These are phyloP conservation scores for Hyposoter dolosus DNA, from an alignment of 2,888 invertebrate species.

Conservation along the genomic window DNA sequence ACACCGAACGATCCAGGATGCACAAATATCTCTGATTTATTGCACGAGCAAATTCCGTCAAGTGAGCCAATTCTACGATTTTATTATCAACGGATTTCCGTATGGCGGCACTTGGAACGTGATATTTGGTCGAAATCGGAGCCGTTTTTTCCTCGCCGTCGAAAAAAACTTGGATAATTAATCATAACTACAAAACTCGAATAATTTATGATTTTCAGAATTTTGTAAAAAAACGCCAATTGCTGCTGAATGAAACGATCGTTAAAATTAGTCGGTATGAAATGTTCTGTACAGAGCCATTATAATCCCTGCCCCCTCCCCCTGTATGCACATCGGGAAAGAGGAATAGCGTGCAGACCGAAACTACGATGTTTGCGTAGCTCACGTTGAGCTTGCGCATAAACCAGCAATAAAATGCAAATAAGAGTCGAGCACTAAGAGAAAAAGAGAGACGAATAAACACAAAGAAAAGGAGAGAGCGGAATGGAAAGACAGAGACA, in stretches of 20 bases:
- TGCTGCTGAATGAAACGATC: background rate
- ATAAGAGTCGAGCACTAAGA: slow-evolving; percentile 63
- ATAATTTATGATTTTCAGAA: background rate
- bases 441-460: slow-evolving; percentile 31
- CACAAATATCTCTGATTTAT: background rate
- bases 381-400: slow-evolving; percentile 68
- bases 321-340: slow-evolving; percentile 29
- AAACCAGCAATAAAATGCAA: slow-evolving; percentile 74
- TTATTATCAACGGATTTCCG: background rate
- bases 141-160: background rate
- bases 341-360: slow-evolving; percentile 59
- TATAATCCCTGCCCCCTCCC: slow-evolving; percentile 5
- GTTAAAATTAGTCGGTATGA: background rate
- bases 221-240: background rate
- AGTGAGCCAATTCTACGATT: background rate
- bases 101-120: background rate
- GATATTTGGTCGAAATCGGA: background rate
- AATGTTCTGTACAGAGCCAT: slow-evolving; percentile 22
- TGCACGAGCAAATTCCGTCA: background rate
- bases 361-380: slow-evolving; percentile 57
- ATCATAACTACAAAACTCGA: background rate
- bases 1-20: slow-evolving; percentile 3
- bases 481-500: slow-evolving; percentile 25
- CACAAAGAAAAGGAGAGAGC: slow-evolving; percentile 5
- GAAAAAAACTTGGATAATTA: background rate